Base-by-base conservation (phyloP, 2,113 vertebrate genomes). In the Empidonax traillii region DNA sequence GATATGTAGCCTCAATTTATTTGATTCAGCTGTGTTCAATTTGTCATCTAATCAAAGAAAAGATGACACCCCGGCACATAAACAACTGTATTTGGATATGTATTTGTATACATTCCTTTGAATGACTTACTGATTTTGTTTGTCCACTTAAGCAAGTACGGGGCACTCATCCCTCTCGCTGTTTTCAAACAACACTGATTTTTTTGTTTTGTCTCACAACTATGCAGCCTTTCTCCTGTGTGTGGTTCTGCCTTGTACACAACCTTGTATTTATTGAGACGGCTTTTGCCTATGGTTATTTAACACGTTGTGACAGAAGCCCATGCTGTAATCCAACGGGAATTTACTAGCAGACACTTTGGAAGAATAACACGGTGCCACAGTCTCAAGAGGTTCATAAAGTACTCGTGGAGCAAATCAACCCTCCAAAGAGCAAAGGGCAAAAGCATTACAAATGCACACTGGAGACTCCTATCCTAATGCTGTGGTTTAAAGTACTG, bases 381-480 rank as follows among this genome's bases (percentile, higher is more conserved):
- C 37, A 49, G 51, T 77, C 96, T 90, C 93, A 47, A 74, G 93
- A 89, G 94, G 62, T 92, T 89, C 66, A 85, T 76, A 72, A 96
- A 85, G 61, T 74, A 91, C 82, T 87, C 51, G 90, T 63, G 85
- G 59, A 89, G 71, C 49, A 87, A 83, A 90, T 74, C 68, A 65
- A 43, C 35, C 58, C 84, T 86, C 63, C 58, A 73, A 72, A 82
- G 88, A 94, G 92, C 90, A 96, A 92, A 93, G 92, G 93, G 72
- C 91, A 96, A 93, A 96, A 90, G 55, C 75, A 89, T 84, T 91
- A 93, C 77, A 51, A 96, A 92, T 66, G 82, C 46, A 85, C 80
- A 69, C 95, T 93, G 53, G 78, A 96, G 72, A 91, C 67, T 88
- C 58, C 82, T 79, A 74, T 56, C 85, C 78, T 67, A 75, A 72